Evolutionary conservation across 2,888 invertebrate genomes (phyloP).

Genomic region (Itoplectis maculator): DNA sequence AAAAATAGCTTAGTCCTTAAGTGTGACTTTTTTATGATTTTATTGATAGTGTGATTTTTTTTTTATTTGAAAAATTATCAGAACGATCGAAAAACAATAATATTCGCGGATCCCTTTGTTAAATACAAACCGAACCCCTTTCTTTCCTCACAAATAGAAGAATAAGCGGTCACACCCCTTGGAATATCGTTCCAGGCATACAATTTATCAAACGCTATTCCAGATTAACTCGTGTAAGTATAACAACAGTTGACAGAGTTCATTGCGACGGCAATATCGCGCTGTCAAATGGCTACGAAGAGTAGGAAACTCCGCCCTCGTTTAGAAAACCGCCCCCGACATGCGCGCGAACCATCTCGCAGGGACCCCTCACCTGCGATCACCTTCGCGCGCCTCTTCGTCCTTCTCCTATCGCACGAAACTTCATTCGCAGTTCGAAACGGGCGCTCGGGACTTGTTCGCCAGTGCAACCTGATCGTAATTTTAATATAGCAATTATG

Average conservation of each 20-base stretch:
- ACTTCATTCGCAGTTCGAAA: conserved; percentile 37
- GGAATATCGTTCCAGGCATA: conserved; percentile 5
- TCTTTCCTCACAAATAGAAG: neutral
- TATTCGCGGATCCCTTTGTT: too few relatives aligned
- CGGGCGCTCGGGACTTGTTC: neutral
- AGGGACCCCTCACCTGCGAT: conserved; percentile 71
- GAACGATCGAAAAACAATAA: too few relatives aligned
- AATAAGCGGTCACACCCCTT: neutral
- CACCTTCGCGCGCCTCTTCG: conserved; percentile 65
- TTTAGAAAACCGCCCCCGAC: conserved; percentile 74
- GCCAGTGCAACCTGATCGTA: neutral
- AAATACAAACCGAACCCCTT: neutral
- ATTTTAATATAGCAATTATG: conserved; percentile 27
- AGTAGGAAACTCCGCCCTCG: conserved; percentile 77
- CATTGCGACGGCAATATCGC: conserved; percentile 53
- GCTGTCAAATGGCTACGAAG: conserved; percentile 52
- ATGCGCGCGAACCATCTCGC: conserved; percentile 74
- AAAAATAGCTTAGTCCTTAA: too few relatives aligned
- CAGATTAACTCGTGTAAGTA: conserved; percentile 13
- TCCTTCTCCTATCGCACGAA: conserved; percentile 32
- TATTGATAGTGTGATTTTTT: too few relatives aligned
- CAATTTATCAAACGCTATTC: conserved; percentile 35
- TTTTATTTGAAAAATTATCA: too few relatives aligned
- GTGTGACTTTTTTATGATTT: too few relatives aligned
- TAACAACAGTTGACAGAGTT: conserved; percentile 47